phyloP scores from a whole-genome alignment of 2,888 invertebrate species.

The Nephrocerus scutellatus region DNA sequence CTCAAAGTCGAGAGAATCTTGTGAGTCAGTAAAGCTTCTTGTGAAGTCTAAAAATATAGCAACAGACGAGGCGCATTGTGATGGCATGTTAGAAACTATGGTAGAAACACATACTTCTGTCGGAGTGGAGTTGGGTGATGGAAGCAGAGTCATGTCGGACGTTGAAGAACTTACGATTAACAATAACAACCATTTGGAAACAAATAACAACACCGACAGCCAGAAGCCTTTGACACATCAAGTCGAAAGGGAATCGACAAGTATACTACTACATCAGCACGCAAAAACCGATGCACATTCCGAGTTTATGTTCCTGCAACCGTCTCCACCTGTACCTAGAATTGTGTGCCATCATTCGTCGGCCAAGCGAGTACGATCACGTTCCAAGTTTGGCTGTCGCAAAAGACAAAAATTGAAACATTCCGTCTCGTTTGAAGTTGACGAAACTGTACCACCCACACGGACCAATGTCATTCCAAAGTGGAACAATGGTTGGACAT shows the following conservation, averaged over 20 bases:
- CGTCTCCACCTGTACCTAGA: constrained; percentile 26
- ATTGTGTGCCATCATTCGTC: constrained; percentile 24
- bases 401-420: constrained; percentile 41
- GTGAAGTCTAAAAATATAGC: too few species aligned
- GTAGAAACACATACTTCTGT: too few species aligned
- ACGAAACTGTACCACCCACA: constrained; percentile 48
- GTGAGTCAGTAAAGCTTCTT: too few species aligned
- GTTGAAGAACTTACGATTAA: too few species aligned
- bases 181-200: too few species aligned
- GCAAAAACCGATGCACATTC: constrained; percentile 29
- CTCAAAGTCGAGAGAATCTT: too few species aligned
- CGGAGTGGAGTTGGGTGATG: too few species aligned
- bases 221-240: constrained; percentile 6
- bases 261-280: constrained; percentile 11
- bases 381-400: constrained; percentile 43
- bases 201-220: constrained; percentile 21
- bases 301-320: constrained; percentile 39
- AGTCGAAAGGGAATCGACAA: neutral
- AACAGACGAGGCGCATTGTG: too few species aligned
- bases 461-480: constrained; percentile 52
- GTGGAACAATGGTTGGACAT: constrained; percentile 90
- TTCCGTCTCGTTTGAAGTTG: constrained; percentile 41
- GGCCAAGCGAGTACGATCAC: constrained; percentile 42
- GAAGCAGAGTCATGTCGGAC: too few species aligned
- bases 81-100: too few species aligned